Evolutionary conservation across 2,113 vertebrate genomes (phyloP).

Genomic region (Nycticorax nycticorax): DNA sequence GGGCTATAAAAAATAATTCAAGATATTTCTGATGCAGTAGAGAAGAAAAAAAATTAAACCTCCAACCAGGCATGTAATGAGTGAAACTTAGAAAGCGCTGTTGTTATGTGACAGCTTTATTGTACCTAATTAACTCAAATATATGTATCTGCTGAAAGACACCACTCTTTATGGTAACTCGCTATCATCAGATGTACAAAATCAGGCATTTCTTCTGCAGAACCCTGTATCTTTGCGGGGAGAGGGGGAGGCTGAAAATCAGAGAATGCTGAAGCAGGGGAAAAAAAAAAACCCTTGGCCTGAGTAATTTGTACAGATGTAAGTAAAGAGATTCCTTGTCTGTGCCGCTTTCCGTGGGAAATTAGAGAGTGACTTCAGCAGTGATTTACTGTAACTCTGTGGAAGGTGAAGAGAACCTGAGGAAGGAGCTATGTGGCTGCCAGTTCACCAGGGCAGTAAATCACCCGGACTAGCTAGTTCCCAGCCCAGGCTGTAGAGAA

Average conservation of each 20-base stretch:
- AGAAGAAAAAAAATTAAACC: conserved; percentile 28
- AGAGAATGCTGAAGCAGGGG: background rate
- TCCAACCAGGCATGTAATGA: conserved; percentile 22
- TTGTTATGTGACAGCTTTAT: conserved; percentile 53
- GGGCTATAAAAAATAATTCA: background rate
- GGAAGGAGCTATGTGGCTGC: background rate
- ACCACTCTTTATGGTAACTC: background rate
- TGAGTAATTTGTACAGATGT: background rate
- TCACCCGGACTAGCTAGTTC: background rate
- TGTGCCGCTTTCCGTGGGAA: background rate
- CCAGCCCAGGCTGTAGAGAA: background rate
- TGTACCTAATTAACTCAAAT: conserved; percentile 54
- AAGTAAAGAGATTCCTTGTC: conserved; percentile 21
- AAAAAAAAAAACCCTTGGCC: background rate
- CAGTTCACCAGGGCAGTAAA: background rate
- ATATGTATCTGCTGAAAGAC: conserved; percentile 20
- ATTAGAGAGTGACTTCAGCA: background rate
- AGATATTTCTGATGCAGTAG: background rate
- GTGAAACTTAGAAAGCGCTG: background rate
- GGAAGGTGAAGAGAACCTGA: conserved; percentile 10
- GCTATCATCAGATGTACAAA: background rate
- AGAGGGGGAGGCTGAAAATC: background rate
- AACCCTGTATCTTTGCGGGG: background rate
- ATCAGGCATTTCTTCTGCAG: background rate
- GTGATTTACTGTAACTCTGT: background rate